phyloP scores from a whole-genome alignment of 2,113 vertebrate genomes.

The Otus sunia region DNA sequence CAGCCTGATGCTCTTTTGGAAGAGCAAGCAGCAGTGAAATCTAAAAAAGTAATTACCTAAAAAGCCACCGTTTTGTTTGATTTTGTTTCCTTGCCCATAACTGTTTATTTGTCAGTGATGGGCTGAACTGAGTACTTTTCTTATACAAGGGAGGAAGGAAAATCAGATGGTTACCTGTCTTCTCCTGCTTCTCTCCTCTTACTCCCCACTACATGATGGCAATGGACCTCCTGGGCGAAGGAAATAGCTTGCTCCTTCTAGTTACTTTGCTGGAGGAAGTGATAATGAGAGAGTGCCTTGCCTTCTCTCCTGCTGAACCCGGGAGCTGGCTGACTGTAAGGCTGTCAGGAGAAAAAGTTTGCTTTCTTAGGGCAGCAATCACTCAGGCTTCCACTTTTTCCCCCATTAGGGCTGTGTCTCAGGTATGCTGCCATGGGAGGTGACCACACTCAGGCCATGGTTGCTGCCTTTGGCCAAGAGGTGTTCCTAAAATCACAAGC shows the following conservation, averaged over 20 bases:
- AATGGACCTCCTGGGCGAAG: not conserved
- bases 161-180: not conserved
- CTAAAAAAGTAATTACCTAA: not conserved
- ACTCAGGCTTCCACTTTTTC: not conserved
- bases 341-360: not conserved
- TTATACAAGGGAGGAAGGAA: not conserved
- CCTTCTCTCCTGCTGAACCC: not conserved
- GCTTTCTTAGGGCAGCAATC: not conserved
- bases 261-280: not conserved
- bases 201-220: not conserved
- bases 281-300: not conserved
- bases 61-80: not conserved
- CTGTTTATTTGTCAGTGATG: not conserved
- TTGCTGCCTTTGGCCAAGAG: not conserved
- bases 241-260: not conserved
- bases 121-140: not conserved
- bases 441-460: rapidly evolving
- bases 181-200: not conserved
- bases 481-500: not conserved
- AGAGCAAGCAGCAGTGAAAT: not conserved
- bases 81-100: not conserved
- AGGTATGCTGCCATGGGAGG: rapidly evolving
- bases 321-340: not conserved
- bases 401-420: rapidly evolving
- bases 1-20: not conserved